Evolutionary conservation across 92 coral and sea anemone species (phyloP), one percentile per base, ranked within the genome.

Genomic region (Epizoanthus illoricatus): DNA sequence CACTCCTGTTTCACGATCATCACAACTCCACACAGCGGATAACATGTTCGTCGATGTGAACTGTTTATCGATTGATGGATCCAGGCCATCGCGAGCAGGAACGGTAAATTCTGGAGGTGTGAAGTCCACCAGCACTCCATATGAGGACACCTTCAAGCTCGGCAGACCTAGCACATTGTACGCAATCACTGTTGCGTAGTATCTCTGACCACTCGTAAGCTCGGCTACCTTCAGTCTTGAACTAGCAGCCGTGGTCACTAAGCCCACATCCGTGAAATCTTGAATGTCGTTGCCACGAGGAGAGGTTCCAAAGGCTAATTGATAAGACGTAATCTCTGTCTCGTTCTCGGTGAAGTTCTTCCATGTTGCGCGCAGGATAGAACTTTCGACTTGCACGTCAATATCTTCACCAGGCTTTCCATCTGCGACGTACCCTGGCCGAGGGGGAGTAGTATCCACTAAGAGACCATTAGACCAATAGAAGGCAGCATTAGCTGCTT

Each of bases 301-400:
- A 7, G 81, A 81, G 0, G 98, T 91, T 9, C 99, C 99, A 74
- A 96, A 96, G 41, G 94, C 98, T 49, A 96, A 89, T 19, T 84
- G 87, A 74, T 96, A 96, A 24, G 87, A 81, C 1, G 86, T 86
- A 61, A 96, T 91, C 47, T 74, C 47, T 39, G 99, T 91, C 72
- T 96, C 94, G 40, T 84, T 71, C 59, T 96, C 99, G 3, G 84
- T 84, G 69, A 96, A 96, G 74, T 92, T 89, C 16, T 80, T 43
- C 99, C 99, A 96, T 4, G 92, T 83, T 45, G 98, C 99, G 64
- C 94, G 84, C 16, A 96, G 91, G 49, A 96, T 74, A 42, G 94
- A 91, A 63, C 90, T 90, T 73, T 93, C 99, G 7, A 85, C 87
- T 73, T 96, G 99, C 47, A 84, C 85, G 20, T 91, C 83, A 56